Evolutionary conservation across 2,888 invertebrate genomes (phyloP).

Genomic region (Stegophylla sp.): DNA sequence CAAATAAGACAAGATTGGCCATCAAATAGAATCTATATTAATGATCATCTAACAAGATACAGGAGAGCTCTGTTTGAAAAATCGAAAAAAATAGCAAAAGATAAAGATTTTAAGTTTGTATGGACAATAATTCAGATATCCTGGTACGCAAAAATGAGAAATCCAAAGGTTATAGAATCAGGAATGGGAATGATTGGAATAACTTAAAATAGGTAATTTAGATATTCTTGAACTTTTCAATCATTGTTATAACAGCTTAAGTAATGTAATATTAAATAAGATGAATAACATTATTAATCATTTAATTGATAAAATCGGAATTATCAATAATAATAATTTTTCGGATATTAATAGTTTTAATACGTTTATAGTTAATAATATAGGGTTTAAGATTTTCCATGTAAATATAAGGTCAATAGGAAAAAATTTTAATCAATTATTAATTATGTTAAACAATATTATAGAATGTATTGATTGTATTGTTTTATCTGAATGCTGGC

Average conservation of each 20-base stretch:
- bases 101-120: background rate
- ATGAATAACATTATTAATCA: too few relatives aligned
- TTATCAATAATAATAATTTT: background rate
- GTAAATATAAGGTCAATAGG: background rate
- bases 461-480: background rate
- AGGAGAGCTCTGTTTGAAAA: background rate
- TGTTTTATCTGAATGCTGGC: background rate
- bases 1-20: background rate
- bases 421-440: background rate
- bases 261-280: too few relatives aligned
- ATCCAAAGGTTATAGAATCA: background rate
- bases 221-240: too few relatives aligned
- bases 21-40: background rate
- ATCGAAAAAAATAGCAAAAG: background rate
- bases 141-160: background rate
- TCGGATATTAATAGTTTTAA: background rate
- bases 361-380: background rate
- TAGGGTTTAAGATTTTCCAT: background rate
- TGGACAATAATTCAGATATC: background rate
- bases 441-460: constrained; percentile 6
- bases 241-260: too few relatives aligned
- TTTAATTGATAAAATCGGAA: too few relatives aligned
- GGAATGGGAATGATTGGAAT: background rate
- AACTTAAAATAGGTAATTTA: background rate
- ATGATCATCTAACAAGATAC: background rate